These are phyloP conservation scores for Nineta flava DNA, from an alignment of 2,888 invertebrate genomes.

Conservation along the genomic window DNA sequence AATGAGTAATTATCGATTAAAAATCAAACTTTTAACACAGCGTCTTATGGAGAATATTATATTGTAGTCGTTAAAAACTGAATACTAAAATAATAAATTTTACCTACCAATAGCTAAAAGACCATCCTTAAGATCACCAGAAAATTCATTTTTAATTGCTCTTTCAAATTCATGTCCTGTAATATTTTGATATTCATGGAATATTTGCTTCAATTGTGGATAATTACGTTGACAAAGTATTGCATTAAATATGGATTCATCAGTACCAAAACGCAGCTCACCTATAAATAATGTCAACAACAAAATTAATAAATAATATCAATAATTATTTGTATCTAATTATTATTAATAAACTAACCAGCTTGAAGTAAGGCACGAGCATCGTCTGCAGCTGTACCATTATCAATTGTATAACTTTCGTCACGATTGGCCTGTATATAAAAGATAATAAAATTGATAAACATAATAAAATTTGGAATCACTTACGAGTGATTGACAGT, in stretches of 20 bases:
- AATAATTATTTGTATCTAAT: constrained; percentile 1
- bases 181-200: constrained; percentile 52
- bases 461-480: not conserved
- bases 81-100: no score
- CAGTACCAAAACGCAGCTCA: constrained; percentile 54
- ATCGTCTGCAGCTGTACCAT: constrained; percentile 56
- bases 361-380: constrained; percentile 66
- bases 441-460: constrained; percentile 1
- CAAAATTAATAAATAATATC: not conserved
- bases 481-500: not conserved
- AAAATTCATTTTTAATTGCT: constrained; percentile 70
- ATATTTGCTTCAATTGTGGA: constrained; percentile 39
- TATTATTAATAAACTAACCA: constrained; percentile 41
- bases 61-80: no score
- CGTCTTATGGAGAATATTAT: no score
- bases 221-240: constrained; percentile 66
- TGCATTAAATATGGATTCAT: constrained; percentile 73
- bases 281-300: constrained; percentile 22
- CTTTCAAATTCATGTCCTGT: constrained; percentile 67
- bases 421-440: constrained; percentile 50
- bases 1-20: no score
- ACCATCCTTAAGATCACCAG: constrained; percentile 66
- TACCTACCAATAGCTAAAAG: constrained; percentile 52
- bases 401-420: constrained; percentile 62
- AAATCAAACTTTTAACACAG: no score